Conservation (phyloP, 2,113 vertebrate species). For the Bungarus multicinctus region DNA sequence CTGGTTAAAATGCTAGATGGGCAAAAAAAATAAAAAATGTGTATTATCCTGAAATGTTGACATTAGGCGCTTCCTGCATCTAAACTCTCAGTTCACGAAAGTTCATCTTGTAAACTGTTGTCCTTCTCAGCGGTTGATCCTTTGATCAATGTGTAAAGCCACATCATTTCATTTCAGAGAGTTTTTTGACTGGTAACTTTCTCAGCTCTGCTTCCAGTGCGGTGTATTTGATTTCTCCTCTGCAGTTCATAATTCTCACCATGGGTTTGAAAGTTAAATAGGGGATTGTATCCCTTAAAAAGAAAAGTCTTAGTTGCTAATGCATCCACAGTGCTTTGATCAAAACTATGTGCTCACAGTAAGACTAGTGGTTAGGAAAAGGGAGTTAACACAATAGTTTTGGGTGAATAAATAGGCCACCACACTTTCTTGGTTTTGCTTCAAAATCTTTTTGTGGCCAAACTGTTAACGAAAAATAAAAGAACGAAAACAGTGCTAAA, state of each 20-base stretch:
- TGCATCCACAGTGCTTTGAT: conserved; percentile 39
- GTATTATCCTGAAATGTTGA: conserved; percentile 23
- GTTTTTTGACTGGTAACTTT: conserved; percentile 42
- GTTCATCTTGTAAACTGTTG: conserved; percentile 1
- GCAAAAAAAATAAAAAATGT: not conserved
- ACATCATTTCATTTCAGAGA: not conserved
- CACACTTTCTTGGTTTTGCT: not conserved
- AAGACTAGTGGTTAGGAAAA: not conserved
- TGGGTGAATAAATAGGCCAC: not conserved
- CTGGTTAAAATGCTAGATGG: conserved; percentile 21
- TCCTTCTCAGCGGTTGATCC: conserved; percentile 26
- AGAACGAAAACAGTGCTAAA: not conserved
- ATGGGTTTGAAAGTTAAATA: conserved; percentile 14
- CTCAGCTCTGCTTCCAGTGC: conserved; percentile 19
- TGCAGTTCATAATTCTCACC: conserved; percentile 11
- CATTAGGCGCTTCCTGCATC: not conserved
- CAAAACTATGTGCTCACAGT: conserved; percentile 39
- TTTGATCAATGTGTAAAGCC: conserved; percentile 23
- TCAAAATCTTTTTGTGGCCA: not conserved
- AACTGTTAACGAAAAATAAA: not conserved
- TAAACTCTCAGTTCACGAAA: conserved; percentile 8
- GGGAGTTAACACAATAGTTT: conserved; percentile 37
- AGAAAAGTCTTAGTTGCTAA: conserved; percentile 14
- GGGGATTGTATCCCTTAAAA: not conserved
- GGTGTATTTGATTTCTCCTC: conserved; percentile 27